phyloP scores from a whole-genome alignment of 2,888 invertebrate genomes.

The Drosophila austrosaltans region DNA sequence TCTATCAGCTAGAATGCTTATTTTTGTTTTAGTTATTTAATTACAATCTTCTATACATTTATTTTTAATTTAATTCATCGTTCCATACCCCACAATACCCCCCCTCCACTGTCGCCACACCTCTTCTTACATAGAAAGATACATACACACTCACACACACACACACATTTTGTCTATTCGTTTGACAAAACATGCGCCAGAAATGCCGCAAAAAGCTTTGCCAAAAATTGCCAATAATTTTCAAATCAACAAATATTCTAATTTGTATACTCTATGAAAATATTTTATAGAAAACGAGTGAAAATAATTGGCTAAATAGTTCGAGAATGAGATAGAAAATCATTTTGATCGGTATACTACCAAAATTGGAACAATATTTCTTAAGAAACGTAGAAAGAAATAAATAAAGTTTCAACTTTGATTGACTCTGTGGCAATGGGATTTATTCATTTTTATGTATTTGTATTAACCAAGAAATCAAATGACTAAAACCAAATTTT shows the following conservation, averaged over 20 bases:
- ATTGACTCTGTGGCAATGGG: too few species aligned
- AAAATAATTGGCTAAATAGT: neutral
- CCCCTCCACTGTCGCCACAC: conserved; percentile 31
- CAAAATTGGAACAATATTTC: too few species aligned
- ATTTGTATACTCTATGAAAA: neutral
- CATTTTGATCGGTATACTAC: too few species aligned
- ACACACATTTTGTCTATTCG: conserved; percentile 8
- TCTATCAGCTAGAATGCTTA: conserved; percentile 40
- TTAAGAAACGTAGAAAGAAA: too few species aligned
- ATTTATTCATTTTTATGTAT: too few species aligned
- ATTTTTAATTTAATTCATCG: conserved; percentile 68
- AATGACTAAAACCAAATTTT: too few species aligned
- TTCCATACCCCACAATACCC: conserved; percentile 29
- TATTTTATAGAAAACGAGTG: neutral
- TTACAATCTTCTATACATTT: conserved; percentile 58
- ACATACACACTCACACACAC: neutral
- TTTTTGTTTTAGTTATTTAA: conserved; percentile 68
- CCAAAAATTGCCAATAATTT: conserved; percentile 50
- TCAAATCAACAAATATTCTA: conserved; percentile 18
- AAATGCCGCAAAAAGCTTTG: conserved; percentile 51
- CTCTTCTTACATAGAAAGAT: conserved; percentile 2
- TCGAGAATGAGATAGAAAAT: too few species aligned
- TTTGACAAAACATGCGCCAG: conserved; percentile 49
- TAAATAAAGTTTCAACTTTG: too few species aligned
- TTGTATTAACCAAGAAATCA: too few species aligned